Evolutionary conservation across 2,888 invertebrate genomes (phyloP).

Genomic region (Saturnia japonica): DNA sequence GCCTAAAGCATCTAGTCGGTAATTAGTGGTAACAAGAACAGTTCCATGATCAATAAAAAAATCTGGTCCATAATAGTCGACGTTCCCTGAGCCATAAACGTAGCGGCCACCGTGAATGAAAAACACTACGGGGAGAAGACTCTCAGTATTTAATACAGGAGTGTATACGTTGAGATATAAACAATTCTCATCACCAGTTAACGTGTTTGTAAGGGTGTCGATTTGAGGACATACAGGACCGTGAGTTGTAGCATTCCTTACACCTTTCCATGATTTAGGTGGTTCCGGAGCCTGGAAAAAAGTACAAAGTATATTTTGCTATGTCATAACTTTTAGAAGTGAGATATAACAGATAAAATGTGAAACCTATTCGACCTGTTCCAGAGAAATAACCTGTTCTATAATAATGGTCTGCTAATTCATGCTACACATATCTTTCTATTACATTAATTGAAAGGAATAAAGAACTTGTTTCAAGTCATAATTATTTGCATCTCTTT

Average conservation of each 20-base stretch:
- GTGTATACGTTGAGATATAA: slow-evolving; percentile 56
- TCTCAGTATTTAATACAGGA: slow-evolving; percentile 32
- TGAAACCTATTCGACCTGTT: too few relatives aligned
- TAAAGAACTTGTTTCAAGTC: too few relatives aligned
- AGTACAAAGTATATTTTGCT: neutral
- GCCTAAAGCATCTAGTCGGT: slow-evolving; percentile 47
- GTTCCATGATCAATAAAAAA: too few relatives aligned
- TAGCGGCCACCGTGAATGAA: slow-evolving; percentile 53
- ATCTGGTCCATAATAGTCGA: slow-evolving; percentile 48
- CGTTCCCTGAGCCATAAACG: slow-evolving; percentile 53
- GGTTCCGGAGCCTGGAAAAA: slow-evolving; percentile 48
- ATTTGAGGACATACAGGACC: slow-evolving; percentile 53
- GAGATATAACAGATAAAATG: neutral
- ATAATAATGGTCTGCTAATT: too few relatives aligned
- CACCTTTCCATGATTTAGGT: slow-evolving; percentile 52
- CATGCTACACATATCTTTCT: too few relatives aligned
- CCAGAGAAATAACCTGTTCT: too few relatives aligned
- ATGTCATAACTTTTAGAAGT: too few relatives aligned
- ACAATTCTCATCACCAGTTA: slow-evolving; percentile 51
- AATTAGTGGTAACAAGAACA: too few relatives aligned
- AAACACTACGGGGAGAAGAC: slow-evolving; percentile 47
- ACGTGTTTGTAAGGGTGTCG: slow-evolving; percentile 37
- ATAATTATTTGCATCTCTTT: too few relatives aligned
- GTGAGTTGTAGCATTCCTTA: slow-evolving; percentile 49
- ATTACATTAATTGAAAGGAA: too few relatives aligned